A percentile compares a stretch with the other conserved stretches of the same genome.
Conservation (phyloP, 2,113 vertebrate species). For the Nematolebias whitei region DNA sequence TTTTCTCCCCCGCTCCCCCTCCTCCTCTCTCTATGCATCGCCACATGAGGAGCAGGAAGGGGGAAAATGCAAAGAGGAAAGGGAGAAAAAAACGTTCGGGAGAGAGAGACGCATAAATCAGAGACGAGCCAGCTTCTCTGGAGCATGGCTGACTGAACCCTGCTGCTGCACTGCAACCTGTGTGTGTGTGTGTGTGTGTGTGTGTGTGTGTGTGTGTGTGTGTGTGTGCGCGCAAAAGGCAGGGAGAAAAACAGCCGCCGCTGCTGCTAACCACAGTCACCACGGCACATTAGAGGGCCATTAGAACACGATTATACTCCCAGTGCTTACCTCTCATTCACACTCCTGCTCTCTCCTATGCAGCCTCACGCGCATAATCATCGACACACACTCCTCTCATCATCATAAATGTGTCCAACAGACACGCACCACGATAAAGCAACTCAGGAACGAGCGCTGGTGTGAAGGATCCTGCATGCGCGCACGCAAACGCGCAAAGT, state of each 20-base stretch:
- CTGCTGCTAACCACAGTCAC: conserved; percentile 78
- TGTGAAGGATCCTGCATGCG: conserved; percentile 52
- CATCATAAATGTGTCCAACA: conserved; percentile 65
- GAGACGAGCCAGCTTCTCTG: conserved; percentile 77
- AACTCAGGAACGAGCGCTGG: conserved; percentile 64
- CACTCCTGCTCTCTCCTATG: conserved; percentile 63
- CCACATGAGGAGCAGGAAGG: conserved; percentile 65
- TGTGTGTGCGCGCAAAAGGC: conserved; percentile 4
- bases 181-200: conserved; percentile 6
- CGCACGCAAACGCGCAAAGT: conserved; percentile 4
- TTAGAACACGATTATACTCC: conserved; percentile 80
- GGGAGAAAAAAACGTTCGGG: conserved; percentile 69
- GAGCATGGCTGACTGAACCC: conserved; percentile 78
- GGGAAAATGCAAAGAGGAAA: conserved; percentile 50
- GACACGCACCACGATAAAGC: conserved; percentile 65
- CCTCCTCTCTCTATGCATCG: conserved; percentile 50
- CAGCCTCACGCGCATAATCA: conserved; percentile 53
- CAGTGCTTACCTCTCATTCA: conserved; percentile 77
- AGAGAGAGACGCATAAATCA: conserved; percentile 80
- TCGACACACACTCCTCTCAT: conserved; percentile 42
- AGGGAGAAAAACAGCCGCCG: conserved; percentile 69
- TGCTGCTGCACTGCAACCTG: conserved; percentile 65
- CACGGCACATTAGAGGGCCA: conserved; percentile 80
- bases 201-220: conserved; percentile 23
- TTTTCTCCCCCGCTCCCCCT: conserved; percentile 63